These are phyloP conservation scores for Axis porcinus DNA, from an alignment of 2,113 vertebrate species.

Conservation along the genomic window DNA sequence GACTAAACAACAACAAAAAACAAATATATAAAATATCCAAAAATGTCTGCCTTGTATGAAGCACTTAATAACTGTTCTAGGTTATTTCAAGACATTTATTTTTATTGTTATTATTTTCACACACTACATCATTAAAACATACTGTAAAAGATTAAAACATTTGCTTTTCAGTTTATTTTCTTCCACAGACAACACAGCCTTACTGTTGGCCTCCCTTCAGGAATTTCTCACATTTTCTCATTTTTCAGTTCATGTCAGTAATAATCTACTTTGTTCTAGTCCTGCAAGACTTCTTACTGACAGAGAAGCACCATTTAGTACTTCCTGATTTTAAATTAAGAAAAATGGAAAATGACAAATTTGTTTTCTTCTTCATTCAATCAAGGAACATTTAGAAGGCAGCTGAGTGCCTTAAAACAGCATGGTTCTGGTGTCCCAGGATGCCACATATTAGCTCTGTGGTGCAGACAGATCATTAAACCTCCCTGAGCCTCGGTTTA, in stretches of 20 bases:
- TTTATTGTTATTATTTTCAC: not conserved
- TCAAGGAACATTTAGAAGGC: conserved; percentile 22
- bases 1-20: not conserved
- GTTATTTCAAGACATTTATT: not conserved
- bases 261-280: not conserved
- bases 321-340: conserved; percentile 39
- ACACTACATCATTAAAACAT: not conserved
- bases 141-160: not conserved
- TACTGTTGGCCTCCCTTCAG: not conserved
- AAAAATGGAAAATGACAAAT: conserved; percentile 51
- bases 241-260: conserved; percentile 22
- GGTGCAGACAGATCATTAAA: not conserved
- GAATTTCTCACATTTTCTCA: not conserved
- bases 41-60: not conserved
- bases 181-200: not conserved
- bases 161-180: not conserved
- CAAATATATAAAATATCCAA: not conserved
- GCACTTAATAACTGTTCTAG: not conserved
- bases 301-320: conserved; percentile 6
- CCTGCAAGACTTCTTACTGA: not conserved
- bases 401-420: not conserved
- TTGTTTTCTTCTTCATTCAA: conserved; percentile 29
- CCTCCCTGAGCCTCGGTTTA: not conserved
- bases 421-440: not conserved
- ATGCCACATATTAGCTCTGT: not conserved